phyloP scores from a whole-genome alignment of 1,140 invertebrate genomes.

The Saccostrea cuccullata region DNA sequence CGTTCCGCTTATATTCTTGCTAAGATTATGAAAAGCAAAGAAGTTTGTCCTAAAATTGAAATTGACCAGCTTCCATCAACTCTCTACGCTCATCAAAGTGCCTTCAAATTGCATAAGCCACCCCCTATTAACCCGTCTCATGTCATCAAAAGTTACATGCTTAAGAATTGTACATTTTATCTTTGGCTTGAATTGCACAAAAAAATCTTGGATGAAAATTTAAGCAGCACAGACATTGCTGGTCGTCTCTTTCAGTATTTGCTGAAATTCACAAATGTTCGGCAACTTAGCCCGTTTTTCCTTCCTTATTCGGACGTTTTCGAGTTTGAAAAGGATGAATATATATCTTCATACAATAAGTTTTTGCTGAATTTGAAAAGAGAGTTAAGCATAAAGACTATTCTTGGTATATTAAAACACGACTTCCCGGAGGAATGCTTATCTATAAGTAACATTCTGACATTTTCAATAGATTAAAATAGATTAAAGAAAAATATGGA shows the following conservation, averaged over 20 bases:
- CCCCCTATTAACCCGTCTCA: slow-evolving; percentile 9
- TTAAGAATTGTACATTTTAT: slow-evolving; percentile 48
- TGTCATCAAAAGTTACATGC: slow-evolving; percentile 49
- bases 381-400: background rate
- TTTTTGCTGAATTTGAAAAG: background rate
- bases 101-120: slow-evolving; percentile 1
- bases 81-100: background rate
- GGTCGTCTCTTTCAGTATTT: background rate
- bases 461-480: background rate
- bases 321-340: slow-evolving; percentile 35
- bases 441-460: background rate
- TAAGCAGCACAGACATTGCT: background rate
- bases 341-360: background rate
- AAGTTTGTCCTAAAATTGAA: slow-evolving; percentile 46
- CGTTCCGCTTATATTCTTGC: slow-evolving; percentile 30
- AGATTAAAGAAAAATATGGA: background rate
- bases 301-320: slow-evolving; percentile 48
- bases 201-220: background rate
- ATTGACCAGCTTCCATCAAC: background rate
- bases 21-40: slow-evolving; percentile 42
- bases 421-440: background rate
- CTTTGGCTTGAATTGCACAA: background rate
- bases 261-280: background rate
- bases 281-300: slow-evolving; percentile 33
- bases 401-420: background rate